Conservation (phyloP, 2,888 invertebrate species). For the Proisotoma minuta region DNA sequence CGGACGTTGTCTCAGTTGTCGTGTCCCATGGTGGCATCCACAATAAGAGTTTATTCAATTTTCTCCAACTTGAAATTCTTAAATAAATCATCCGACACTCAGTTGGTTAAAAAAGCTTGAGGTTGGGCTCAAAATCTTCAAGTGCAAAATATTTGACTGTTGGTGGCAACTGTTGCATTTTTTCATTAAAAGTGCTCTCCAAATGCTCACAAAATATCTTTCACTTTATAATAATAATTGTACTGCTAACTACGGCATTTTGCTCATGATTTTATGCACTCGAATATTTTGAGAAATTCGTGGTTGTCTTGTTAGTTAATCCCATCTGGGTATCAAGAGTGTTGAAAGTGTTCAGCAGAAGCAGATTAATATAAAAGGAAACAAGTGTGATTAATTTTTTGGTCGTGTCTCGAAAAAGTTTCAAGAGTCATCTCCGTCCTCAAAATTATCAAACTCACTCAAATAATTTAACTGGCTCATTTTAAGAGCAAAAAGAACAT, state of each 20-base stretch:
- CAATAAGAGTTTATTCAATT: no score
- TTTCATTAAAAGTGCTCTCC: no score
- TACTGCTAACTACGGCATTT: no score
- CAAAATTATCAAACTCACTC: no score
- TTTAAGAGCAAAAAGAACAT: neutral
- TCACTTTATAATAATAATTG: no score
- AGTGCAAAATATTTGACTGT: no score
- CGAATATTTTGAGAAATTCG: no score
- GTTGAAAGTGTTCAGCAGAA: neutral
- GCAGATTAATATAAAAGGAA: neutral
- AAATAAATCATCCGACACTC: neutral
- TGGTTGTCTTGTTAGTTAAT: neutral
- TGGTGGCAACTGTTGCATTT: no score
- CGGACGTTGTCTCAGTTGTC: no score
- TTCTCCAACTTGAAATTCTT: neutral
- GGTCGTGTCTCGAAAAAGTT: neutral
- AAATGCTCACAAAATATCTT: no score
- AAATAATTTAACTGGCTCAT: neutral
- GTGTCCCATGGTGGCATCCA: no score
- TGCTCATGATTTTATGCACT: no score
- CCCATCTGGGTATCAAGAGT: neutral
- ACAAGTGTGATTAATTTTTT: conserved; percentile 18
- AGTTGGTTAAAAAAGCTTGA: neutral
- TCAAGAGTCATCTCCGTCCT: conserved; percentile 1
- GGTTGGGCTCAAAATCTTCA: neutral